Base-by-base conservation (phyloP, 2,888 invertebrate genomes). In the Microplitis manilae region DNA sequence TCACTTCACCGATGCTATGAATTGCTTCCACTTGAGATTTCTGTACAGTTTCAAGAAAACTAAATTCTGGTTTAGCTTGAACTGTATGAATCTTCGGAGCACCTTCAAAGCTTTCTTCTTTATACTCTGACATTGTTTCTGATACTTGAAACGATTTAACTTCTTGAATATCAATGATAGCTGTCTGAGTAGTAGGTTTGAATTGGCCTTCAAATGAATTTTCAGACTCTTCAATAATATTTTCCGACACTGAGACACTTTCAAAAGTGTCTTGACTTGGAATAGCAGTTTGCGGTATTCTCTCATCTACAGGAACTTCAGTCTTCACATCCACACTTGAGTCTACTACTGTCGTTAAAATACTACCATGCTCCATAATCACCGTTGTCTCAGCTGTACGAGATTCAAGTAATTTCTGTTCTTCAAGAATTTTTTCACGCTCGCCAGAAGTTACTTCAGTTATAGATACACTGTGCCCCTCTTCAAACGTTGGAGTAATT, bases 211-310 rank as follows among this genome's bases (percentile, higher is more conserved):
- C 83, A 80, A 90, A 89, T 40, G 85, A 82, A 72, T 86, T 87
- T 81, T 91, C 90, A 50, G 90, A 90, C 69, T 92, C 90, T 80
- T 90, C 89, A 30, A 86, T 79, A 39, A 88, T 75, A 83, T 87
- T 91, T 87, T 94, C 92, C 13, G 90, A 91, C 9, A 94, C 87
- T 77, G 92, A 90, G 61, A 94, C 81, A 84, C 93, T 91, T 85
- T 92, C 92, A 74, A 91, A 89, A 41, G 91, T 89, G 74, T 92
- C 91, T 82, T 91, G 91, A 40, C 85, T 90, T 73, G 90, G 82
- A 68, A 86, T 84, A 9, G 92, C 93, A 68, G 84, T 89, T 72
- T 90, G 90, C 20, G 91, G 90, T 40, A 13, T 39, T 81, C 86
- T 85, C 61, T 85, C 83, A 13, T 85, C 83, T 67, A 84, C 84